These are phyloP conservation scores for Microplitis mediator DNA, from an alignment of 1,140 invertebrate genomes.

Conservation along the genomic window DNA sequence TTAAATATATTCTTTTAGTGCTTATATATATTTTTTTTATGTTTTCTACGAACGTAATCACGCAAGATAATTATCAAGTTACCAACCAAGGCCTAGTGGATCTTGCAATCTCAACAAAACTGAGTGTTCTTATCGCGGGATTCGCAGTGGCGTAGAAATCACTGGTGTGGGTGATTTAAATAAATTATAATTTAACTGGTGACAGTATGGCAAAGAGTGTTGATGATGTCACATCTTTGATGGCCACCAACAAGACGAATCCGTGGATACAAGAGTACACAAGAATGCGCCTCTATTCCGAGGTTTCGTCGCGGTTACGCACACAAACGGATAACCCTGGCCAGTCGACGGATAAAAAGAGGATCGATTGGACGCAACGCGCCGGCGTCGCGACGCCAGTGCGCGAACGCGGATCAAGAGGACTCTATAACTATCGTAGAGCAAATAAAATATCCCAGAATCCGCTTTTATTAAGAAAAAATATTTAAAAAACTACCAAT, in stretches of 20 bases:
- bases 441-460: background rate
- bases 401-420: conserved; percentile 26
- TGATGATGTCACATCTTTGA: no score
- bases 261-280: no score
- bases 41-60: background rate
- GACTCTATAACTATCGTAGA: background rate
- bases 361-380: conserved; percentile 50
- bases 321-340: conserved; percentile 16
- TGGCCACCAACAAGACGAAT: no score
- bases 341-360: conserved; percentile 33
- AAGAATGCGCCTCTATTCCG: background rate
- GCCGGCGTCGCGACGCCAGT: conserved; percentile 54
- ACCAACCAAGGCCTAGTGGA: background rate
- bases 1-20: background rate
- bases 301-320: background rate
- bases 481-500: background rate
- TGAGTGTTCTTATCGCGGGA: background rate
- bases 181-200: no score
- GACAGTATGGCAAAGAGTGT: no score
- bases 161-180: background rate
- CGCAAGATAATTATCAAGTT: conserved; percentile 1
- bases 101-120: background rate
- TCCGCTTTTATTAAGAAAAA: background rate
- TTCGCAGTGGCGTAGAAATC: background rate
- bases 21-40: background rate